A percentile compares a stretch with the other conserved stretches of the same genome.
Evolutionary conservation across 2,113 vertebrate species (phyloP).

Genomic region (Apeltes quadracus): DNA sequence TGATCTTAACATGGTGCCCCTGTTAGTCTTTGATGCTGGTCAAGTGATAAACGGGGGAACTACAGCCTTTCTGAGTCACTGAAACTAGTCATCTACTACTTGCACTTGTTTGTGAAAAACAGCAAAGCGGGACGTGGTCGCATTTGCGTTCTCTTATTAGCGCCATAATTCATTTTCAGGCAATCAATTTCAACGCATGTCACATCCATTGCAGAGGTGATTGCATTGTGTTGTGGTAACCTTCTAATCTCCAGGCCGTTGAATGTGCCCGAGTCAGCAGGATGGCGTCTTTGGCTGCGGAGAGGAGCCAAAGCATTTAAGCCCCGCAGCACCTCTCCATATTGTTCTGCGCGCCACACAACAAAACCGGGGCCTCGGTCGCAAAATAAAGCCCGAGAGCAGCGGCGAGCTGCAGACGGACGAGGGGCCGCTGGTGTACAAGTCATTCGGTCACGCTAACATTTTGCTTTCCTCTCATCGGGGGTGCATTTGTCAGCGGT

Average conservation of each 20-base stretch:
- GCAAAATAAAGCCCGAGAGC: slow-evolving; percentile 36
- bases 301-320: slow-evolving; percentile 40
- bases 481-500: slow-evolving; percentile 10
- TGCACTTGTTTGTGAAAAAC: slow-evolving; percentile 11
- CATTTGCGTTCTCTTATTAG: not conserved
- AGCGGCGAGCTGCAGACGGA: not conserved
- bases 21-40: slow-evolving; percentile 37
- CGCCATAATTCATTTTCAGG: not conserved
- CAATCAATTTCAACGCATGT: not conserved
- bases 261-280: slow-evolving; percentile 69
- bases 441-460: slow-evolving; percentile 17
- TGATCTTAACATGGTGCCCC: slow-evolving; percentile 19
- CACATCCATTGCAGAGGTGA: slow-evolving; percentile 20
- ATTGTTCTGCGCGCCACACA: slow-evolving; percentile 56
- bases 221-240: slow-evolving; percentile 24
- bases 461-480: not conserved
- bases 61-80: slow-evolving; percentile 43
- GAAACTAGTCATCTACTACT: slow-evolving; percentile 40
- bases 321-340: slow-evolving; percentile 57
- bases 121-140: not conserved
- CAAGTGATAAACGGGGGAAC: slow-evolving; percentile 51
- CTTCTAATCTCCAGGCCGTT: slow-evolving; percentile 43
- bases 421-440: not conserved
- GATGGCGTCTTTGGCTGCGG: slow-evolving; percentile 45
- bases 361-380: slow-evolving; percentile 53